Evolutionary conservation across 2,797 vertebrate species (phyloP).

Genomic region (Momotus momota): DNA sequence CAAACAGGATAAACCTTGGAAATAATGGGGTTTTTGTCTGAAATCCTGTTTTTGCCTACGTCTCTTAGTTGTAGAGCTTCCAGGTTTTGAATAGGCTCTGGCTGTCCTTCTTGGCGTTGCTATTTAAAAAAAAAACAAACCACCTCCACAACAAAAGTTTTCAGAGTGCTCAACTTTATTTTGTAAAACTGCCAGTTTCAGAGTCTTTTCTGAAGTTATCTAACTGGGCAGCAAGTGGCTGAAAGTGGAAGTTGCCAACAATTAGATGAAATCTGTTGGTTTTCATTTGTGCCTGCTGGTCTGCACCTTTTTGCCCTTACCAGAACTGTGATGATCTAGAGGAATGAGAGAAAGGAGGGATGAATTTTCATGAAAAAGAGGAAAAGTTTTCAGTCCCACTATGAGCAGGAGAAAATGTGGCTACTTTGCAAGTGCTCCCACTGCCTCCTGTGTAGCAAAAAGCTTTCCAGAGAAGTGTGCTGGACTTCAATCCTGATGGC

Average conservation of each 20-base stretch:
- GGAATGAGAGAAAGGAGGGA: not conserved
- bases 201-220: not conserved
- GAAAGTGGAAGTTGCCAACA: not conserved
- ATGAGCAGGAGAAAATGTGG: not conserved
- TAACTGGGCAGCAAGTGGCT: not conserved
- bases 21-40: not conserved
- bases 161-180: not conserved
- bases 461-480: not conserved
- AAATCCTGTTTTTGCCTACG: not conserved
- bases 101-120: not conserved
- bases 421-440: not conserved
- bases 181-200: not conserved
- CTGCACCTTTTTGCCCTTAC: not conserved
- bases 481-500: not conserved
- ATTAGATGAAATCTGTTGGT: not conserved
- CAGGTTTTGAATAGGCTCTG: not conserved
- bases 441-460: not conserved
- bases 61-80: not conserved
- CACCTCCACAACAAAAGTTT: not conserved
- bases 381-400: not conserved
- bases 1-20: not conserved
- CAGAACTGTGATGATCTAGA: not conserved
- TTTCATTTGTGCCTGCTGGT: not conserved
- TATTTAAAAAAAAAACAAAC: not conserved
- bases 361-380: not conserved